phyloP scores from a whole-genome alignment of 2,797 vertebrate genomes.

The Iguana delicatissima region DNA sequence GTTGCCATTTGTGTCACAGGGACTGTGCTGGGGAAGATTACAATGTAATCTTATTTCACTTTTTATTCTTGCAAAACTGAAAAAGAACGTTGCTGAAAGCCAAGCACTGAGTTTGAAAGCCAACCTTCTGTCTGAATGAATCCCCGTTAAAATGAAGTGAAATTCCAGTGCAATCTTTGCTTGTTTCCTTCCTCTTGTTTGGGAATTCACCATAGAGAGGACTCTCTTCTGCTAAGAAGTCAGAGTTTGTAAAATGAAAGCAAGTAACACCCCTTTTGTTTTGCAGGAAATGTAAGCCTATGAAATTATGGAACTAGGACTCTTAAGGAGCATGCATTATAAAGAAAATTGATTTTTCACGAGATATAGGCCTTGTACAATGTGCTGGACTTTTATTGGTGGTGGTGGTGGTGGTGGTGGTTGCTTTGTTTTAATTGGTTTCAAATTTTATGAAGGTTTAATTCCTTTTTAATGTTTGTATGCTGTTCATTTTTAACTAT shows the following conservation, averaged over 20 bases:
- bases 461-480: too few species aligned
- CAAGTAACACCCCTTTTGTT: neutral
- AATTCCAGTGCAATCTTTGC: neutral
- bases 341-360: neutral
- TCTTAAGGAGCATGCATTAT: slow-evolving; percentile 5
- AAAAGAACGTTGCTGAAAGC: neutral
- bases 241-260: neutral
- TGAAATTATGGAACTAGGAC: slow-evolving; percentile 31
- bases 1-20: too few species aligned
- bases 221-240: neutral
- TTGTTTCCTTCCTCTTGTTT: neutral
- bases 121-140: neutral
- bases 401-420: too few species aligned
- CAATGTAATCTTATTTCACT: neutral
- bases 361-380: too few species aligned
- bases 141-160: neutral
- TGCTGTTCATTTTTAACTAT: too few species aligned
- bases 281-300: slow-evolving; percentile 13
- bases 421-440: too few species aligned
- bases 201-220: neutral
- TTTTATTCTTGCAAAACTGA: neutral
- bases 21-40: too few species aligned
- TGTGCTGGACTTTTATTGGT: too few species aligned
- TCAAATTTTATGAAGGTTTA: too few species aligned
- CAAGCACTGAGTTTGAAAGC: neutral